Evolutionary conservation across 1,140 invertebrate species (phyloP).

Genomic region (Drosophila kurseongensis): DNA sequence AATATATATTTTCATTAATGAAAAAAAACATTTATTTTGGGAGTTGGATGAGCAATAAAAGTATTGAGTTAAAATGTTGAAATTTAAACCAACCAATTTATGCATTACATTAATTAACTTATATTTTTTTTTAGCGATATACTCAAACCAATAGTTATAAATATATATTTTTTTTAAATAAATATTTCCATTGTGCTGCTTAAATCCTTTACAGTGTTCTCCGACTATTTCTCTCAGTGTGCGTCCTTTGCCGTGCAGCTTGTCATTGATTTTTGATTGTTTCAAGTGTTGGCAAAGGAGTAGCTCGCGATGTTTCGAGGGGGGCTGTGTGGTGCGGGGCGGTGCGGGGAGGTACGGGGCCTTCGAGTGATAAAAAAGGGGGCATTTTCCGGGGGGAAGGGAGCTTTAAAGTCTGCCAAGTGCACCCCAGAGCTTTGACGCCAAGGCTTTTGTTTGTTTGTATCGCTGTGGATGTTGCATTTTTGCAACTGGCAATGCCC

Average conservation of each 20-base stretch:
- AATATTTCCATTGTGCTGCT: no score
- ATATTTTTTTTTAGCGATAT: no score
- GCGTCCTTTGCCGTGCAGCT: slow-evolving; percentile 23
- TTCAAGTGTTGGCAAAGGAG: slow-evolving; percentile 67
- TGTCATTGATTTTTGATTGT: slow-evolving; percentile 82
- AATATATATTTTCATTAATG: no score
- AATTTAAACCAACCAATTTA: no score
- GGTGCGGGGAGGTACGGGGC: neutral
- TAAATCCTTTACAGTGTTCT: neutral
- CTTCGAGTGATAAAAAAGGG: slow-evolving; percentile 19
- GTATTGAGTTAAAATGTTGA: no score
- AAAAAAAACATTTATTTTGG: no score
- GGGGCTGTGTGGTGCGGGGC: no score
- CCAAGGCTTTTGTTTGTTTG: slow-evolving; percentile 65
- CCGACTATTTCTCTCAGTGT: neutral
- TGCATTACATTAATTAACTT: no score
- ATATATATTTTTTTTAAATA: no score
- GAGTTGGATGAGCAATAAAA: no score
- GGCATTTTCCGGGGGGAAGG: neutral
- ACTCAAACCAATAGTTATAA: no score
- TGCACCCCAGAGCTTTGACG: slow-evolving; percentile 80
- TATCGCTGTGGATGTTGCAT: slow-evolving; percentile 36
- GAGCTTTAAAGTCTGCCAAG: slow-evolving; percentile 68
- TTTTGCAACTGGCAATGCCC: slow-evolving; percentile 68
- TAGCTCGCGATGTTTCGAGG: slow-evolving; percentile 3